These are phyloP conservation scores for Tenualosa thibaudeaui DNA, from an alignment of 2,797 vertebrate species.

Conservation along the genomic window DNA sequence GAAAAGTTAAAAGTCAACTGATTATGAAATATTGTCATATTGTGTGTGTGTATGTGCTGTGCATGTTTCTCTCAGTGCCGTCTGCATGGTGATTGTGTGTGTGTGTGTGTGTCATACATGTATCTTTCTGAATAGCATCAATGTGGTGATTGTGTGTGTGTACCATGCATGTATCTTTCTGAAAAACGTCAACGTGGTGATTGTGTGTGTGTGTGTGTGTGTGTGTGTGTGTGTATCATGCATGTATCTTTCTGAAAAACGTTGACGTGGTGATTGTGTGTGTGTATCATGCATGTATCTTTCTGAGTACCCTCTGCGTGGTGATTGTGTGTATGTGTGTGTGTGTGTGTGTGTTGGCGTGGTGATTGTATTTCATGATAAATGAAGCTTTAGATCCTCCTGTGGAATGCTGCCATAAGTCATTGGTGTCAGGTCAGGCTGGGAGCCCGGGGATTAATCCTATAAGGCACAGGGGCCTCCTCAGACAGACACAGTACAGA, in stretches of 20 bases:
- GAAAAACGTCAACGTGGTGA: background rate
- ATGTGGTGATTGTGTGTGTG: background rate
- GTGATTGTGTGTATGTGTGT: no score
- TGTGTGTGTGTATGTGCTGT: background rate
- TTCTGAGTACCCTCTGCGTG: no score
- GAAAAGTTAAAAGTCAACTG: no score
- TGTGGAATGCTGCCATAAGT: background rate
- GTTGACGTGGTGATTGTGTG: background rate
- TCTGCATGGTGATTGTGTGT: background rate
- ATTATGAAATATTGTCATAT: no score
- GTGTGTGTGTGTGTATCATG: background rate
- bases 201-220: background rate
- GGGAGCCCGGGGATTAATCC: background rate
- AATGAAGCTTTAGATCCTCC: background rate
- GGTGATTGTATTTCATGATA: slow-evolving; percentile 21
- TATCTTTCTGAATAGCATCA: background rate
- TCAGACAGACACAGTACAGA: background rate
- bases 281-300: no score
- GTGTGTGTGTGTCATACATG: background rate
- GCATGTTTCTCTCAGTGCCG: background rate
- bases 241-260: background rate
- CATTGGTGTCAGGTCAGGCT: background rate
- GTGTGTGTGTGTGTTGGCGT: background rate
- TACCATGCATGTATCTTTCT: background rate
- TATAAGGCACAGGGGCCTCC: background rate